Percentiles rank a stretch among this genome's conserved stretches.
Conservation (phyloP, 2,888 invertebrate genomes). For the Timema cristinae region DNA sequence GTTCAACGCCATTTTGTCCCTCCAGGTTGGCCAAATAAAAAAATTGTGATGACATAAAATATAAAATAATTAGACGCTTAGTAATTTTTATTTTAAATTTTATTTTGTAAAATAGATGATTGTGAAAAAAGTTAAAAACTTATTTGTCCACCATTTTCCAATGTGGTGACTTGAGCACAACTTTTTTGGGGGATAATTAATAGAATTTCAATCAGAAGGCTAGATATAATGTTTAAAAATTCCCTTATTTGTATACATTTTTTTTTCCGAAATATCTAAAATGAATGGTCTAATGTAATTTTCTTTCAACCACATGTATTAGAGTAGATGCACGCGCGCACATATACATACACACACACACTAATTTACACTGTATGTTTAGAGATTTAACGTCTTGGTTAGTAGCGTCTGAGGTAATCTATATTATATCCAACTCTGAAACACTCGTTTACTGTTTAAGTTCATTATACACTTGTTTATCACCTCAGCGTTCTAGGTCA, state of each 20-base stretch:
- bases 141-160: neutral
- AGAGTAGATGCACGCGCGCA: no score
- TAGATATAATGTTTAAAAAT: neutral
- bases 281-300: neutral
- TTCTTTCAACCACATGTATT: no score
- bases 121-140: neutral
- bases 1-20: neutral
- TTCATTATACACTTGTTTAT: no score
- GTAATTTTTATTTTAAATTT: neutral
- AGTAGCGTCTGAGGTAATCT: no score
- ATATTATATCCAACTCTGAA: no score
- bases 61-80: neutral
- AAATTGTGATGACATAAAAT: neutral
- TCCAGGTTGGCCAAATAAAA: neutral
- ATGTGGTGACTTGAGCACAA: slow-evolving; percentile 8
- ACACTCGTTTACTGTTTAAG: no score
- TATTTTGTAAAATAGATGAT: neutral
- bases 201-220: neutral
- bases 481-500: no score
- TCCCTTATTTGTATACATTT: neutral
- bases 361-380: no score
- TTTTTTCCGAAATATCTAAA: slow-evolving; percentile 7
- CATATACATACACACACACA: no score
- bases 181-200: neutral
- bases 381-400: no score